Evolutionary conservation across 2,888 invertebrate genomes (phyloP).

Genomic region (Acrobasis suavella): DNA sequence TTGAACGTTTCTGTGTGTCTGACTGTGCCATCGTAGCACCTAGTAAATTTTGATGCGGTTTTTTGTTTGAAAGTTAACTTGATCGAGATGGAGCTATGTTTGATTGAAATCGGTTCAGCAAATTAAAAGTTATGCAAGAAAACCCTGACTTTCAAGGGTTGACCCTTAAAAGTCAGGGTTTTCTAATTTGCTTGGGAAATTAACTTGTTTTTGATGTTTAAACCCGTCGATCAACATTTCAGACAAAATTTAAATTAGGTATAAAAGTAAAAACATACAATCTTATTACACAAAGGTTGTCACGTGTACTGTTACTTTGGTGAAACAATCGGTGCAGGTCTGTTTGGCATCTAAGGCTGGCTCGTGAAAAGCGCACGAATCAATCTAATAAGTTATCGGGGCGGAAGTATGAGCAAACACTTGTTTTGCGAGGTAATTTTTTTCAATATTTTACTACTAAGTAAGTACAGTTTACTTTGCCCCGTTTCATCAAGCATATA

Average conservation of each 20-base stretch:
- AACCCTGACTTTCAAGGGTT: too few relatives aligned
- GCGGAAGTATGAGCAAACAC: conserved; percentile 17
- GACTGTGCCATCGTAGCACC: too few relatives aligned
- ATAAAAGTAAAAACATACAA: neutral
- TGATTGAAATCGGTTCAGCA: too few relatives aligned
- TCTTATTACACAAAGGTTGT: neutral
- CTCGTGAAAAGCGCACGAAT: conserved; percentile 12
- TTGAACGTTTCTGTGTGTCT: too few relatives aligned
- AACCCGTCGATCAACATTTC: too few relatives aligned
- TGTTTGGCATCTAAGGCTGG: conserved; percentile 7
- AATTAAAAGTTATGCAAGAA: too few relatives aligned
- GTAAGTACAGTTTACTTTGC: neutral
- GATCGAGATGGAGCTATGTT: too few relatives aligned
- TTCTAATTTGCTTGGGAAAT: too few relatives aligned
- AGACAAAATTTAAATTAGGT: neutral
- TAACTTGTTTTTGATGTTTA: too few relatives aligned
- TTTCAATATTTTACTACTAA: neutral
- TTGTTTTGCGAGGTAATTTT: neutral
- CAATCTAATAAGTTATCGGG: conserved; percentile 19
- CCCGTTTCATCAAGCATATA: neutral
- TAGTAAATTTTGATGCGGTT: too few relatives aligned
- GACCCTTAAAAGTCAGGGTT: too few relatives aligned
- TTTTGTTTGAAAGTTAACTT: too few relatives aligned
- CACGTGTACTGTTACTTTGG: neutral
- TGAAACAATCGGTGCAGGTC: conserved; percentile 1